A percentile compares a stretch with the other conserved stretches of the same genome.
These are phyloP conservation scores for Engraulis encrasicolus DNA, from an alignment of 2,113 vertebrate genomes.

Conservation along the genomic window DNA sequence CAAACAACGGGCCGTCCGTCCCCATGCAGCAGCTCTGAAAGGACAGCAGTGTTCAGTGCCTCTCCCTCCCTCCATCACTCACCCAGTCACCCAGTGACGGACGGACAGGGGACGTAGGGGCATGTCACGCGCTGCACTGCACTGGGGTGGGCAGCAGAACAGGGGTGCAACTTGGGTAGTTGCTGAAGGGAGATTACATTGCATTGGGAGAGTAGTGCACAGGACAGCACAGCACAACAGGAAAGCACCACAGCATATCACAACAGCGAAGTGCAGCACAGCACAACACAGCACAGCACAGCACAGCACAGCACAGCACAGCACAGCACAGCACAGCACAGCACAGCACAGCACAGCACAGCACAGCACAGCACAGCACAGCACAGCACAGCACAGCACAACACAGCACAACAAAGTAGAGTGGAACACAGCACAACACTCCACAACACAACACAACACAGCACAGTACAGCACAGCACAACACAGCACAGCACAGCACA, in stretches of 20 bases:
- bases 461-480: no score
- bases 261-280: no score
- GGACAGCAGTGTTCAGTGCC: constrained; percentile 39
- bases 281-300: background rate
- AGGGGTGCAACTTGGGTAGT: no score
- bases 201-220: no score
- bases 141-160: no score
- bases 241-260: no score
- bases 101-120: constrained; percentile 32
- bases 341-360: background rate
- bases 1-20: constrained; percentile 53
- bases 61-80: constrained; percentile 18
- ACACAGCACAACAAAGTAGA: no score
- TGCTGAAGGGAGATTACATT: no score
- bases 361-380: background rate
- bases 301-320: background rate
- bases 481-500: no score
- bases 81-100: constrained; percentile 27
- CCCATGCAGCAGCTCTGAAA: constrained; percentile 48
- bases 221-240: no score
- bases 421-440: background rate
- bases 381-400: background rate
- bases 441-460: background rate
- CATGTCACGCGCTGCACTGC: background rate
- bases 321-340: no score